Conservation (phyloP, 2,797 vertebrate species). For the Acanthurus lineatus region DNA sequence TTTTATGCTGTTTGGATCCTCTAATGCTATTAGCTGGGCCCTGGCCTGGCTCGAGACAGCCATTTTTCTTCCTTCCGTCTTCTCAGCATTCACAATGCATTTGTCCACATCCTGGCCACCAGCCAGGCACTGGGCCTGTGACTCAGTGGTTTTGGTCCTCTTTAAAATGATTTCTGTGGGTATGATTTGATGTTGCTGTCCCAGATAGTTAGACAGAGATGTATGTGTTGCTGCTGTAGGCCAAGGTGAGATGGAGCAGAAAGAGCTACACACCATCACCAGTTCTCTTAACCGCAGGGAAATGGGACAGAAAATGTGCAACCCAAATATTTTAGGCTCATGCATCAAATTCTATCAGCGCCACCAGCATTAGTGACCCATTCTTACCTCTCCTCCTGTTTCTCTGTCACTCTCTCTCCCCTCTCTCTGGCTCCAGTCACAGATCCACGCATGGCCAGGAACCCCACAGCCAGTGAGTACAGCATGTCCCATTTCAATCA, state of each 20-base stretch:
- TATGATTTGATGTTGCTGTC: conserved; percentile 81
- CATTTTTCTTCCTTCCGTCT: conserved; percentile 81
- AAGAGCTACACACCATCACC: conserved; percentile 62
- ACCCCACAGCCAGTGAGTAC: conserved; percentile 84
- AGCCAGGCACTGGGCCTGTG: conserved; percentile 67
- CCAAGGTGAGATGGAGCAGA: conserved; percentile 72
- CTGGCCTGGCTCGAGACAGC: conserved; percentile 69
- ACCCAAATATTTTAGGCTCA: conserved; percentile 78
- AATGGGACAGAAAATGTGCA: conserved; percentile 81
- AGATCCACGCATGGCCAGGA: conserved; percentile 84
- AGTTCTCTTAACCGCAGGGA: conserved; percentile 65
- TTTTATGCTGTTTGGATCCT: conserved; percentile 79
- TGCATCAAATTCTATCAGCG: conserved; percentile 74
- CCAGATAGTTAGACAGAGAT: conserved; percentile 80
- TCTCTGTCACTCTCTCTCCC: conserved; percentile 24
- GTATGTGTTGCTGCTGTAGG: conserved; percentile 70
- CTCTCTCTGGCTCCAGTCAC: conserved; percentile 76
- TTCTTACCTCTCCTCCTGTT: conserved; percentile 64
- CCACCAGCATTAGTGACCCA: conserved; percentile 60
- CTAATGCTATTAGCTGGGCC: conserved; percentile 80
- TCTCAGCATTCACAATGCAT: conserved; percentile 78
- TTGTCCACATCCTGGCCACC: conserved; percentile 76
- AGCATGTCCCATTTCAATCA: conserved; percentile 79
- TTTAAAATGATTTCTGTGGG: conserved; percentile 80
- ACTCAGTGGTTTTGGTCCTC: conserved; percentile 74